Percentiles rank a stretch among this genome's conserved stretches.
phyloP scores from a whole-genome alignment of 1,140 invertebrate species.

The Meloidogyne exigua region DNA sequence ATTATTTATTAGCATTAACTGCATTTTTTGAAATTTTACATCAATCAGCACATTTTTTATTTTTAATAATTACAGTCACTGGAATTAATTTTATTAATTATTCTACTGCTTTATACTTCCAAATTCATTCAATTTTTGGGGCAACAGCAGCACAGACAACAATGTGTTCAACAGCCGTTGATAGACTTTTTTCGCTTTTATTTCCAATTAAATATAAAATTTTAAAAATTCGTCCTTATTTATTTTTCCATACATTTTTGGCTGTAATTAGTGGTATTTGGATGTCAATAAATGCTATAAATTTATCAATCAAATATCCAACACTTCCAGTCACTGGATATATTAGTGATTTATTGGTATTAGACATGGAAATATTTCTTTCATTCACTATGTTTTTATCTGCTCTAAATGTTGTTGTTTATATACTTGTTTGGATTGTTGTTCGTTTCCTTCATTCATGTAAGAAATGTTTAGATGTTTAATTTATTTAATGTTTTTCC shows the following conservation, averaged over 20 bases:
- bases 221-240: neutral
- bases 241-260: constrained; percentile 7
- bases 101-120: constrained; percentile 6
- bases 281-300: neutral
- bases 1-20: constrained; percentile 21
- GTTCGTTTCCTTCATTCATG: neutral
- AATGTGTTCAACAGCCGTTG: constrained; percentile 11
- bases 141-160: constrained; percentile 1
- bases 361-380: neutral
- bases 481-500: neutral
- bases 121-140: constrained; percentile 14
- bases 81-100: constrained; percentile 21
- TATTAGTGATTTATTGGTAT: constrained; percentile 11
- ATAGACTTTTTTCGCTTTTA: constrained; percentile 11
- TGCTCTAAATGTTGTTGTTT: neutral
- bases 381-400: neutral
- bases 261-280: neutral
- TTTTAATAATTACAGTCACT: neutral
- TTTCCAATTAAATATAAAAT: neutral
- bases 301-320: neutral
- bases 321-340: constrained; percentile 14
- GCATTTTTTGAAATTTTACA: constrained; percentile 21
- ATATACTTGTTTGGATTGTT: constrained; percentile 12
- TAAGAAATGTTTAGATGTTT: neutral
- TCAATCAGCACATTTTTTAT: constrained; percentile 8